Base-by-base conservation (phyloP, 2,113 vertebrate genomes). In the Microtus montanus region DNA sequence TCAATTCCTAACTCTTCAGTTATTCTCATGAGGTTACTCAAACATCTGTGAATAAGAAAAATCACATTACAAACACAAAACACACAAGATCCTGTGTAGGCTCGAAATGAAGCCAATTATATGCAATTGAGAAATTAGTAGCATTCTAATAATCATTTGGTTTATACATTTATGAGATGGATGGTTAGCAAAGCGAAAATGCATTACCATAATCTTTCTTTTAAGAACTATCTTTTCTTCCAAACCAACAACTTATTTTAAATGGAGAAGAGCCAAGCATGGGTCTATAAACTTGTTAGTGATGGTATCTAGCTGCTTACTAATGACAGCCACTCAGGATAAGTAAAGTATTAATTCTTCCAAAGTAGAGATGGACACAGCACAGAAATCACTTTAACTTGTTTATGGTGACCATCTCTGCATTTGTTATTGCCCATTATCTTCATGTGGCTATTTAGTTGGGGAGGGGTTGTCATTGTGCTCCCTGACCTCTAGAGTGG, bases 41-140 rank as follows among this genome's bases (percentile, higher is more conserved):
- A 93, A 95, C 91, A 96, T 90, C 82, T 97, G 93, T 93, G 75
- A 70, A 95, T 79, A 52, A 52, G 33, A 41, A 79, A 95, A 94
- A 63, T 74, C 74, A 19, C 41, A 38, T 90, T 95, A 83, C 14
- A 83, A 87, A 89, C 75, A 83, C 61, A 93, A 83, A 84, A 86
- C 71, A 93, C 87, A 93, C 1, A 87, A 68, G 11, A 90, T 74
- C 17, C 41, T 83, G 64, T 17, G 5, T 63, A 90, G 88, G 24
- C 66, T 89, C 28, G 66, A 94, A 93, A 83, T 94, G 95, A 96
- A 96, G 90, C 84, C 24, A 85, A 95, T 96, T 90, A 93, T 63
- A 49, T 71, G 75, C 71, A 92, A 90, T 26, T 5, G 92, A 93
- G 90, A 93, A 93, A 94, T 82, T 87, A 74, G 77, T 33, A 86